A percentile compares a stretch with the other conserved stretches of the same genome.
Evolutionary conservation across 2,797 vertebrate genomes (phyloP).

Genomic region (Mus spretus): DNA sequence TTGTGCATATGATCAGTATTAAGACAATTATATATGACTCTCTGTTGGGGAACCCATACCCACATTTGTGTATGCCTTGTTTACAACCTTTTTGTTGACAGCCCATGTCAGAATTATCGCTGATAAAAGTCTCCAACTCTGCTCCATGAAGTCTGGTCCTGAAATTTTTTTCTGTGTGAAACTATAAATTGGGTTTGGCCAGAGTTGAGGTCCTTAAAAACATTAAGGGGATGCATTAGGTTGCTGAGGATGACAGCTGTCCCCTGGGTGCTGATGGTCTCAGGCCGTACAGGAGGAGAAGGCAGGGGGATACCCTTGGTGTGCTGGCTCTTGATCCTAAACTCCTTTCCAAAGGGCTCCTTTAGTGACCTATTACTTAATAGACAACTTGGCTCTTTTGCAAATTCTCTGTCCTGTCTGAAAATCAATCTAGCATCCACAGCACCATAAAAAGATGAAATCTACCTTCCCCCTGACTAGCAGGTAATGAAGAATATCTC

Average conservation of each 20-base stretch:
- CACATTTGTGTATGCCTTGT: background rate
- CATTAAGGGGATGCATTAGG: background rate
- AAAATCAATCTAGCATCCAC: background rate
- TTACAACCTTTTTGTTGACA: background rate
- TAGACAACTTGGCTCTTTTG: background rate
- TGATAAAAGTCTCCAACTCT: background rate
- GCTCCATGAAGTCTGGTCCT: background rate
- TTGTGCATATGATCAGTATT: background rate
- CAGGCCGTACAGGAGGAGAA: accelerated
- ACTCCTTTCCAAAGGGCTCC: background rate
- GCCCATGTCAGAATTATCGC: background rate
- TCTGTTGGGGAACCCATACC: background rate
- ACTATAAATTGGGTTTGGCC: background rate
- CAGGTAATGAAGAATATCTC: slow-evolving; percentile 18
- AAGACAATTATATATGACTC: background rate
- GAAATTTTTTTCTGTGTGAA: background rate
- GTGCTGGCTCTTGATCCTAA: background rate
- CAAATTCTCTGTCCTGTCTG: slow-evolving; percentile 24
- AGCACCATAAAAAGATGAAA: background rate
- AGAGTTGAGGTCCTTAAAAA: background rate
- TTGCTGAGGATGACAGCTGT: background rate
- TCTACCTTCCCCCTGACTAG: background rate
- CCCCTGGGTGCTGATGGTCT: too few relatives aligned
- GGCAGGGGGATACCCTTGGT: too few relatives aligned
- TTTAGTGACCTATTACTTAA: slow-evolving; percentile 22